Evolutionary conservation across 2,113 vertebrate genomes (phyloP), one percentile per base, ranked within the genome.

Genomic region (Eulemur macaco): DNA sequence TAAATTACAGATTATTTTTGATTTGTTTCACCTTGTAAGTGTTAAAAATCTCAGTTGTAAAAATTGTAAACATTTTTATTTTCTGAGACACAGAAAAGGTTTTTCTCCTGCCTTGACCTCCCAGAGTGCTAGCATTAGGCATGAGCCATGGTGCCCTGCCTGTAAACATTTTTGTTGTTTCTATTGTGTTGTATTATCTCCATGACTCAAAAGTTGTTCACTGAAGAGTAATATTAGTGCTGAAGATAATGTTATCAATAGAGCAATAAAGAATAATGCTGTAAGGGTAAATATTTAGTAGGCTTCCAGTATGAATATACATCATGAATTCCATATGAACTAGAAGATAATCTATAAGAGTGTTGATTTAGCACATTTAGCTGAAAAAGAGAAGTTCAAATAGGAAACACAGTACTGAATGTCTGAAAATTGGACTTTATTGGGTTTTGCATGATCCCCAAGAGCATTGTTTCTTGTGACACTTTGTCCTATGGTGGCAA

Each of bases 11-110:
- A 91, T 97, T 73, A 86, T 83, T 95, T 87, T 64, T n/a, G 3
- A 77, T 76, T 89, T 76, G 31, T 84, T 94, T 94, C 69, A 21
- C 15, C 39, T 84, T n/a, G 56, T 54, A 69, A 13, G 60, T 87
- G 15, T 92, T 89, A 80, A 73, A 54, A 92, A 71, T 85, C 54
- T 96, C 95, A 92, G 42, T 74, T 29, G 14, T 86, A 86, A 86
- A 94, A 58, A 58, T 2, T 58, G 21, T 58, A 23, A 58, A 23
- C 7, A 8, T 8, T 58, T 68, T n/a, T 68, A n/a, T 18, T 68
- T 64, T 68, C 17, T 66, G 64, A n/a, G 64, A 66, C 34, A 66
- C 47, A 47, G 47, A 47, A 47, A 47, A 47, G 47, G 47, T 47
- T 47, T 47, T 47, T 47, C 47, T 68, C 66, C 66, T 68, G 17